A percentile compares a stretch with the other conserved stretches of the same genome.
Evolutionary conservation across 2,113 vertebrate genomes (phyloP).

Genomic region (Zonotrichia leucophrys): DNA sequence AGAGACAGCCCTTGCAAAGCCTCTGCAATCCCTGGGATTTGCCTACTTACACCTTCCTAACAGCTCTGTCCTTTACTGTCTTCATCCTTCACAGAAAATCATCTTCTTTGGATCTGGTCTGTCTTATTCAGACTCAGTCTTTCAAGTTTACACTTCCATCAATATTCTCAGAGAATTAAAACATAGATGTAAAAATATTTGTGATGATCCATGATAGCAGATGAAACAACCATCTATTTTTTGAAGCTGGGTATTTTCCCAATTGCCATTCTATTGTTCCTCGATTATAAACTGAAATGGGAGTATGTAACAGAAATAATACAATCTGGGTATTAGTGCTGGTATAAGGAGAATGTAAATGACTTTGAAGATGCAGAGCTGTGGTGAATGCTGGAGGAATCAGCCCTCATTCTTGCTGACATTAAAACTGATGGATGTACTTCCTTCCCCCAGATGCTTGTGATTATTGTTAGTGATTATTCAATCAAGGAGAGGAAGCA

Average conservation of each 20-base stretch:
- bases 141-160: neutral
- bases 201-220: neutral
- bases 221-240: neutral
- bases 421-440: conserved; percentile 42
- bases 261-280: neutral
- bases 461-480: conserved; percentile 63
- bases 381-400: neutral
- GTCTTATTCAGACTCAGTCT: neutral
- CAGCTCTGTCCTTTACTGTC: neutral
- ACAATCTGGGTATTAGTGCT: neutral
- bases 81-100: neutral
- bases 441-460: conserved; percentile 63
- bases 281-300: neutral
- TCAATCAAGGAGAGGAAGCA: conserved; percentile 54
- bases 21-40: neutral
- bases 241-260: neutral
- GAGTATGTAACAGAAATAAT: neutral
- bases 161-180: neutral
- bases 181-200: neutral
- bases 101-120: neutral
- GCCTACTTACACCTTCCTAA: neutral
- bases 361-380: neutral
- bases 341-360: neutral
- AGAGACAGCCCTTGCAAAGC: neutral
- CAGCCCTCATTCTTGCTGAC: conserved; percentile 42